Base-by-base conservation (phyloP, 2,888 invertebrate genomes). In the Drosophila barbarae region DNA sequence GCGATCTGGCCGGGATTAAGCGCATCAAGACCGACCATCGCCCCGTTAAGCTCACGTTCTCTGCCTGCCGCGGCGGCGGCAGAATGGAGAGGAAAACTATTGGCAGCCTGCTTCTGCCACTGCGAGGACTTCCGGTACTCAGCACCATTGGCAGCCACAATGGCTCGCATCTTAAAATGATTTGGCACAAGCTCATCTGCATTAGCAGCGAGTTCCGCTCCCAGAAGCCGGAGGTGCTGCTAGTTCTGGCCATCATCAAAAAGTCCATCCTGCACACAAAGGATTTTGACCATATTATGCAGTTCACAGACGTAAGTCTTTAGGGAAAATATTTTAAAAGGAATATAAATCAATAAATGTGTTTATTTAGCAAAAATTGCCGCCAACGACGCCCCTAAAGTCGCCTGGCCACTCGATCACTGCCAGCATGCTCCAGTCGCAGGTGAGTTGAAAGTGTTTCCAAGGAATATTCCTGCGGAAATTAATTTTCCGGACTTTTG, bases 21-120 rank as follows among this genome's bases (percentile, higher is more conserved):
- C 92, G 92, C 87, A 91, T 95, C 76, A 90, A 94, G 78, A 92
- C 93, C 0, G 93, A 93, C 52, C 94, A 95, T 90, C 92, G 93
- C 1, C 94, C 95, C 0, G 90, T 95, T 28, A 93, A 94, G 87
- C 89, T 95, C 44, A 94, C 95, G 86, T 94, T 94, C 65, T 92
- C 49, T 13, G 41, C 74, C 18, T 55, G 58, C 39, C 58, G 42
- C 23, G 42, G 26, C 90, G 91, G 18, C 13, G 61, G 42, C 8
- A 30, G 23, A 0, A 5, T 15, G 18, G 61, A 58, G 3, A 75
- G 79, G 67, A 93, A 93, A 69, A 91, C 92, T 80, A 90, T 95
- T 47, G 95, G 95, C 3, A 94, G 93, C 68, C 86, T 94, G 42
- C 86, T 95, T 10, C 85, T 95, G 9, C 94, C 93, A 52, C 87